Evolutionary conservation across 35 echinoderm and acorn worm species (phyloP).

Genomic region (Strongylocentrotus purpuratus): DNA sequence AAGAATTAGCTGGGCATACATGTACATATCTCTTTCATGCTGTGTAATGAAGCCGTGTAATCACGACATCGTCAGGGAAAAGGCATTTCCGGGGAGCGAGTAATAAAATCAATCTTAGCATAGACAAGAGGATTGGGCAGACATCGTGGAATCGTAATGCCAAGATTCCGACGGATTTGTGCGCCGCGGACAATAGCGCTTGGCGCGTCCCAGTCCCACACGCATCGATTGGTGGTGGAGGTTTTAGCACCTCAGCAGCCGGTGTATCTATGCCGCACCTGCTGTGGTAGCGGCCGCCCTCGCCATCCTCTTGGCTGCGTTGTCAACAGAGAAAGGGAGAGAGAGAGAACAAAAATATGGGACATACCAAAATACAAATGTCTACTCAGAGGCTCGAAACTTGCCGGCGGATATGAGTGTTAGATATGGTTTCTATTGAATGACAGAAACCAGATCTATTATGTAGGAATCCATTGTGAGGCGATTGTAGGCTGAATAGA

Average conservation of each 20-base stretch:
- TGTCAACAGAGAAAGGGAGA: not conserved
- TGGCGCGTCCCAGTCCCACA: slow-evolving; percentile 51
- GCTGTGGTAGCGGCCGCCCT: slow-evolving; percentile 8
- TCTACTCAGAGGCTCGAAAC: slow-evolving; percentile 28
- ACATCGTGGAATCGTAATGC: slow-evolving; percentile 52
- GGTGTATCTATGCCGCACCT: slow-evolving; percentile 45
- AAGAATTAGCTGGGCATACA: not conserved
- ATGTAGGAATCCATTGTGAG: not conserved
- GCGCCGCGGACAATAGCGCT: slow-evolving; percentile 32
- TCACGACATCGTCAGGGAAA: slow-evolving; percentile 12
- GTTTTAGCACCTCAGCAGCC: slow-evolving; percentile 34
- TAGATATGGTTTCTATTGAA: slow-evolving; percentile 25
- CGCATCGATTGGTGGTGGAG: slow-evolving; percentile 51
- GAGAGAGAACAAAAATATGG: not conserved
- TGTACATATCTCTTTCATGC: slow-evolving; percentile 4
- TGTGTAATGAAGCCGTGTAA: slow-evolving; percentile 10
- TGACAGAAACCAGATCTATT: slow-evolving; percentile 16
- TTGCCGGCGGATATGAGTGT: slow-evolving; percentile 46
- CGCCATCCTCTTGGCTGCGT: not conserved
- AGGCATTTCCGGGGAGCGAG: slow-evolving; percentile 37
- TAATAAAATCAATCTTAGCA: slow-evolving; percentile 38
- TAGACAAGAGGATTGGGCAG: slow-evolving; percentile 41
- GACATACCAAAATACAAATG: not conserved
- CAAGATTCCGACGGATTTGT: slow-evolving; percentile 48
- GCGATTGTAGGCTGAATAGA: slow-evolving; percentile 3